These are phyloP conservation scores for Amblyraja radiata DNA, from an alignment of 2,797 vertebrate genomes.

Conservation along the genomic window DNA sequence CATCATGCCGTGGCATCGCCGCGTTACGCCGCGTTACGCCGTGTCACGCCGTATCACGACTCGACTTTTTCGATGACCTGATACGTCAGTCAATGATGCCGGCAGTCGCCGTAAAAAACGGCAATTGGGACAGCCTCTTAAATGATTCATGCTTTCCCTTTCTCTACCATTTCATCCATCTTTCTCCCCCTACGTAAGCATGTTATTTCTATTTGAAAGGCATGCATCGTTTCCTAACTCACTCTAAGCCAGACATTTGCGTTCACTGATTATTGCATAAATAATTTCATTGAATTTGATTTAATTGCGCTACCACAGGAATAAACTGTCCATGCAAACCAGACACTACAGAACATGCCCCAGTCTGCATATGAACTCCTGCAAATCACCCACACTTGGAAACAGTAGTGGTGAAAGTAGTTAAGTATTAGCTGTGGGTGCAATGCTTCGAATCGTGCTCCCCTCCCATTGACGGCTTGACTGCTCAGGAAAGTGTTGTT, in stretches of 20 bases:
- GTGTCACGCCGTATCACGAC: too few relatives aligned
- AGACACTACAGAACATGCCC: not conserved
- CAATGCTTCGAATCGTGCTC: too few relatives aligned
- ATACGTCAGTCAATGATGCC: too few relatives aligned
- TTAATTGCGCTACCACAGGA: not conserved
- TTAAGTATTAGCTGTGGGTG: not conserved
- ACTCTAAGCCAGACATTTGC: not conserved
- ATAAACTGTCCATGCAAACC: not conserved
- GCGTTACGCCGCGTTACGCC: too few relatives aligned
- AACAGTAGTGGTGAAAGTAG: not conserved
- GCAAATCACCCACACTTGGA: not conserved
- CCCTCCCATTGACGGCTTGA: not conserved
- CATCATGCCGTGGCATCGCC: too few relatives aligned
- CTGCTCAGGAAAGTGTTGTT: not conserved
- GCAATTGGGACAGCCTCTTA: too few relatives aligned
- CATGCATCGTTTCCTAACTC: not conserved
- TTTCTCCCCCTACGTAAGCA: not conserved
- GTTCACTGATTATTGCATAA: not conserved
- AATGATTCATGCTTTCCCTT: not conserved
- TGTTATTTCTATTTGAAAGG: not conserved
- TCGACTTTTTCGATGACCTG: too few relatives aligned
- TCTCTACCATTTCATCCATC: not conserved
- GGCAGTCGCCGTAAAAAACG: too few relatives aligned
- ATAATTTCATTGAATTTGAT: not conserved
- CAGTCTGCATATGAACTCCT: not conserved